Conservation (phyloP, 2,113 vertebrate genomes). For the Seriola aureovittata region DNA sequence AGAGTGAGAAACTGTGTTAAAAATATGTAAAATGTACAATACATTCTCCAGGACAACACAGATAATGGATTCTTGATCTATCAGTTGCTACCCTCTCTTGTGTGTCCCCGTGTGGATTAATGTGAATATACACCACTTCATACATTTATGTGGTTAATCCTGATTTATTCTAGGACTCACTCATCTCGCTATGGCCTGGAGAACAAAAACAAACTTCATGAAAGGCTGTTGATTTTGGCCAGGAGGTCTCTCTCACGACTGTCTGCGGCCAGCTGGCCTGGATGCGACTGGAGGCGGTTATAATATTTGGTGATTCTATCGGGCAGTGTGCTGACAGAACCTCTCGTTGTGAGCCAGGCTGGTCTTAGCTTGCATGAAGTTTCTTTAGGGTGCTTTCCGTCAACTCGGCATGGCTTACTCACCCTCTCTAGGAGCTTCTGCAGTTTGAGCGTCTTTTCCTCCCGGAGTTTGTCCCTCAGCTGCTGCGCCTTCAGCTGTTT, state of each 20-base stretch:
- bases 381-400: constrained; percentile 60
- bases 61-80: constrained; percentile 44
- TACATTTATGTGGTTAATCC: constrained; percentile 76
- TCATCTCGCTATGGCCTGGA: constrained; percentile 57
- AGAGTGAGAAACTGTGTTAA: neutral
- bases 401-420: constrained; percentile 71
- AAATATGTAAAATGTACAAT: constrained; percentile 6
- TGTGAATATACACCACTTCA: constrained; percentile 66
- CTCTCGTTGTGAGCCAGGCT: constrained; percentile 63
- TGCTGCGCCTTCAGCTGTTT: constrained; percentile 99
- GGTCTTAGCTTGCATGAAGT: constrained; percentile 31
- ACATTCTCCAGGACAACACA: constrained; percentile 28
- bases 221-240: constrained; percentile 79
- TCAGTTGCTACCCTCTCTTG: constrained; percentile 32
- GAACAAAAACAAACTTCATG: constrained; percentile 78
- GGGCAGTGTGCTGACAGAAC: constrained; percentile 70
- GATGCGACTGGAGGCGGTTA: constrained; percentile 60
- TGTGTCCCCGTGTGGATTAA: constrained; percentile 45
- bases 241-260: constrained; percentile 63
- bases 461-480: constrained; percentile 95
- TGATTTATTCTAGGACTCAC: constrained; percentile 68
- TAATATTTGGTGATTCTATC: constrained; percentile 78
- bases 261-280: constrained; percentile 70
- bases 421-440: constrained; percentile 98
- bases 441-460: constrained; percentile 97